A percentile compares a stretch with the other conserved stretches of the same genome.
Conservation (phyloP, 2,113 vertebrate species). For the Urocynchramus pylzowi region DNA sequence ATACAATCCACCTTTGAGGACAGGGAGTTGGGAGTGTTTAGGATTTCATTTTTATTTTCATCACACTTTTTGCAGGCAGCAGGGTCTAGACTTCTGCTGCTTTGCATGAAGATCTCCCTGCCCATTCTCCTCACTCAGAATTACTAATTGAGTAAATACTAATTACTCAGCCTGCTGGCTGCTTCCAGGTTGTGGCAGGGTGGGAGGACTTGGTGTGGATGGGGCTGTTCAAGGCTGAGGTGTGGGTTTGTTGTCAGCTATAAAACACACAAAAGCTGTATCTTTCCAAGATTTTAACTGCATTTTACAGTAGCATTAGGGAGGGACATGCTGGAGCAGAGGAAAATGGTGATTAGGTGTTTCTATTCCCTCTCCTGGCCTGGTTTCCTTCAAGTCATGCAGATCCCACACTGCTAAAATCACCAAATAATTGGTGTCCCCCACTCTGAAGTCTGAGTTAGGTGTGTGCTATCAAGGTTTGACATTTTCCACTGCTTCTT, state of each 20-base stretch:
- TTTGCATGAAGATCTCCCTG: not conserved
- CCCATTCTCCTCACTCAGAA: not conserved
- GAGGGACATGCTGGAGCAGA: not conserved
- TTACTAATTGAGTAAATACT: not conserved
- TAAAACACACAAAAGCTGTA: not conserved
- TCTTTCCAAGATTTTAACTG: not conserved
- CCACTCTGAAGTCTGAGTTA: not conserved
- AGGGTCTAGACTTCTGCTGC: not conserved
- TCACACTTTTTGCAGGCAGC: rapidly evolving
- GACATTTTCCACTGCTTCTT: not conserved
- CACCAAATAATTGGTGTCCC: not conserved
- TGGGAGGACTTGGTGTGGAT: not conserved
- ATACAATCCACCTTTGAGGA: not conserved
- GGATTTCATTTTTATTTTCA: not conserved
- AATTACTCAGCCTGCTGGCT: not conserved
- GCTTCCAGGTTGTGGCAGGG: not conserved
- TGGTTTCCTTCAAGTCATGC: not conserved
- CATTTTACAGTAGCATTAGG: not conserved
- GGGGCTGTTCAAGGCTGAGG: not conserved
- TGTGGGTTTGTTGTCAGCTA: not conserved
- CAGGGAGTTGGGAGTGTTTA: not conserved
- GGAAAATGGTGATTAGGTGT: not conserved
- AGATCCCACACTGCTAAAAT: not conserved
- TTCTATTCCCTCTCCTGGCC: not conserved
- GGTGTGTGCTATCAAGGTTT: too few species aligned